Conservation (phyloP, 2,113 vertebrate genomes). For the Pavo muticus region DNA sequence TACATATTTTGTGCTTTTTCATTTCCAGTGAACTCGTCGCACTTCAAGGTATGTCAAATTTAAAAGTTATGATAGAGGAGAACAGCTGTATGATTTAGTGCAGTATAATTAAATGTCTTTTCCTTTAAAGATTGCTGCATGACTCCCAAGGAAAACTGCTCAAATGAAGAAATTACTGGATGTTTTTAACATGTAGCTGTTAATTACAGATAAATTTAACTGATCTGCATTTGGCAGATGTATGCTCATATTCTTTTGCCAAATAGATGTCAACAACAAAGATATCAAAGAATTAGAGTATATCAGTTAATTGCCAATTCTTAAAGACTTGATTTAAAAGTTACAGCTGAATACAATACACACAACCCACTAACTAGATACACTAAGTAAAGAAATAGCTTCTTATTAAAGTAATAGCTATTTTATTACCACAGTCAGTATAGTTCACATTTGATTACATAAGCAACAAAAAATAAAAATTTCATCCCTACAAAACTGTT, state of each 20-base stretch:
- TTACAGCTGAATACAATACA: neutral
- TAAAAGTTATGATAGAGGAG: neutral
- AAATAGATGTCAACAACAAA: neutral
- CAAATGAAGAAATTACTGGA: conserved; percentile 18
- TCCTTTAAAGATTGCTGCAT: neutral
- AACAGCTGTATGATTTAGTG: neutral
- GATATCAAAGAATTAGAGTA: neutral
- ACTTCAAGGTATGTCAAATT: neutral
- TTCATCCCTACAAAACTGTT: neutral
- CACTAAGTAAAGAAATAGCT: neutral
- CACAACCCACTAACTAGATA: neutral
- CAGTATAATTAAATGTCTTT: neutral
- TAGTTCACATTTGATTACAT: neutral
- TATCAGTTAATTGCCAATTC: neutral
- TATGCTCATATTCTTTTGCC: neutral
- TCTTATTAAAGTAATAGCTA: neutral
- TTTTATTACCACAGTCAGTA: neutral
- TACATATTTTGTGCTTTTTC: neutral
- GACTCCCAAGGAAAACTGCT: conserved; percentile 15
- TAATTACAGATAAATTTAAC: conserved; percentile 38
- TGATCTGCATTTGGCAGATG: conserved; percentile 44
- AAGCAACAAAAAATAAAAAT: neutral
- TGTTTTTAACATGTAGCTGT: conserved; percentile 16
- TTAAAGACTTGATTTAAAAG: neutral
- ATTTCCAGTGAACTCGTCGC: neutral